Conservation (phyloP, 2,888 invertebrate genomes). For the Agrotis exclamationis region DNA sequence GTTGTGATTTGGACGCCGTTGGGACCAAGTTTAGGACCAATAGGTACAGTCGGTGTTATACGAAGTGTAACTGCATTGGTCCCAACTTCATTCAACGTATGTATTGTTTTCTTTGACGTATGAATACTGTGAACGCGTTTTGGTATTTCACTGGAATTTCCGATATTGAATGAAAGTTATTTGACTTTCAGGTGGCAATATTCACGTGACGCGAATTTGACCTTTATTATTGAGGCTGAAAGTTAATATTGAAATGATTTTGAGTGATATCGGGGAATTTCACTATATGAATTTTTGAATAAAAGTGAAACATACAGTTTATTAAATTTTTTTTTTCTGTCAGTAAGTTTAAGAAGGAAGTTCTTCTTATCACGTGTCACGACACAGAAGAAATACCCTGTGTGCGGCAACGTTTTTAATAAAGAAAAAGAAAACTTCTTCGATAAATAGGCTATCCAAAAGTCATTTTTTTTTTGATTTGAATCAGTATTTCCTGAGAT, state of each 20-base stretch:
- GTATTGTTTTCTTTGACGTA: constrained; percentile 46
- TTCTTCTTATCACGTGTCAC: too few relatives aligned
- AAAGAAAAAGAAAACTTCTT: too few relatives aligned
- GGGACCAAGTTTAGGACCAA: neutral
- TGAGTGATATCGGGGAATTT: neutral
- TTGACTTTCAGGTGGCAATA: constrained; percentile 10
- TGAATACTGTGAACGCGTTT: constrained; percentile 24
- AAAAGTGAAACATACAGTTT: too few relatives aligned
- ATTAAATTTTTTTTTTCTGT: too few relatives aligned
- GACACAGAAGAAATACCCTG: too few relatives aligned
- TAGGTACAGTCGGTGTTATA: neutral
- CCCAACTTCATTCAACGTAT: constrained; percentile 44
- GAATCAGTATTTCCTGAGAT: too few relatives aligned
- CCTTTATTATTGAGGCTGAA: neutral
- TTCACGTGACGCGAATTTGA: neutral
- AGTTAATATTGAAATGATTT: neutral
- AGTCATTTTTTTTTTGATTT: too few relatives aligned
- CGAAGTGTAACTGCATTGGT: constrained; percentile 43
- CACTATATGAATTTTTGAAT: neutral
- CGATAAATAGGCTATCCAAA: too few relatives aligned
- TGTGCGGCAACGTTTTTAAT: too few relatives aligned
- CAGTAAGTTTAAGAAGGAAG: too few relatives aligned
- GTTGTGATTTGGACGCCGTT: neutral
- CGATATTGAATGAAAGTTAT: neutral
- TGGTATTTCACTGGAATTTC: constrained; percentile 27